phyloP scores from a whole-genome alignment of 2,113 vertebrate species.

The Lophotis ruficrista region DNA sequence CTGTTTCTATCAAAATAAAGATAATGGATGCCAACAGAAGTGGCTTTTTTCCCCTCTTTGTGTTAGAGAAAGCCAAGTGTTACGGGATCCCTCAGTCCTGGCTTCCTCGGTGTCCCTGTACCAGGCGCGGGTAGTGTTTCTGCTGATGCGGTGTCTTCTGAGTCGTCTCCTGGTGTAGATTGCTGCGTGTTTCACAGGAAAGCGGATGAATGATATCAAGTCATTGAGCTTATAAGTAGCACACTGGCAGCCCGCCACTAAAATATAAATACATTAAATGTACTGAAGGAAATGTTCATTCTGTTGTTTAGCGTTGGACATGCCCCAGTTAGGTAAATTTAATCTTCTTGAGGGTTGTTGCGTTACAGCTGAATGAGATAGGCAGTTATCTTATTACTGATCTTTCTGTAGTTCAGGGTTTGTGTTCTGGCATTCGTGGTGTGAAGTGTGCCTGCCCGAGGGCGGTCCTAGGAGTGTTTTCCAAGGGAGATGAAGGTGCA shows the following conservation, averaged over 20 bases:
- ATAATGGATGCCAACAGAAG: conserved; percentile 28
- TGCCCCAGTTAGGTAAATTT: conserved; percentile 75
- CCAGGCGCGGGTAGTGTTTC: conserved; percentile 61
- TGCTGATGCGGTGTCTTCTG: conserved; percentile 76
- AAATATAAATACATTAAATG: conserved; percentile 77
- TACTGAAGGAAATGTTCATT: conserved; percentile 76
- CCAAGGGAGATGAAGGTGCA: not conserved
- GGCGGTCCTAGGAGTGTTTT: not conserved
- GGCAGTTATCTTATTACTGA: conserved; percentile 63
- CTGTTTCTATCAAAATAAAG: conserved; percentile 64
- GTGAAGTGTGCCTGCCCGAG: conserved; percentile 61
- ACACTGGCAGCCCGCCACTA: conserved; percentile 72
- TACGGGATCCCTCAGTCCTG: conserved; percentile 44
- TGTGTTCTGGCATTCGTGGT: conserved; percentile 58
- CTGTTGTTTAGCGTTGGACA: conserved; percentile 74
- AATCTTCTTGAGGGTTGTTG: conserved; percentile 72
- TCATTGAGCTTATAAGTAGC: conserved; percentile 76
- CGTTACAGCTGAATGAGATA: conserved; percentile 62
- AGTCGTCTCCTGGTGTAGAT: conserved; percentile 58
- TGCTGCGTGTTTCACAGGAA: conserved; percentile 70
- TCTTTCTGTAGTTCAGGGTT: conserved; percentile 67
- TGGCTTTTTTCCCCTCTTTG: conserved; percentile 6
- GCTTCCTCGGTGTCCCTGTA: conserved; percentile 42
- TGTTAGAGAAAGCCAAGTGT: conserved; percentile 27
- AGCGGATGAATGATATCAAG: conserved; percentile 73